A percentile compares a stretch with the other conserved stretches of the same genome.
Conservation (phyloP, 2,113 vertebrate genomes). For the Corythornis madagascariensis region DNA sequence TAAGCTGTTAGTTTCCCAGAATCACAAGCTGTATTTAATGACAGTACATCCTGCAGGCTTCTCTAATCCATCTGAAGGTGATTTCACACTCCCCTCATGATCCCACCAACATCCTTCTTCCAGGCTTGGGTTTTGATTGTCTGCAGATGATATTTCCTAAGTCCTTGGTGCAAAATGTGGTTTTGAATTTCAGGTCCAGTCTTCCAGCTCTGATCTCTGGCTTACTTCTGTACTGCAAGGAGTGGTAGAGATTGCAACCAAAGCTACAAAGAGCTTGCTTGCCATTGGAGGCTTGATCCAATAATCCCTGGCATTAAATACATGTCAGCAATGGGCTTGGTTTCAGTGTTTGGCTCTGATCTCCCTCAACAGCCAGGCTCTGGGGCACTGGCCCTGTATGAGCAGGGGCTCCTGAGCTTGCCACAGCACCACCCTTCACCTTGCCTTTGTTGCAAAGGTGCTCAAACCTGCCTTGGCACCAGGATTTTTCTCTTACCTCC, state of each 20-base stretch:
- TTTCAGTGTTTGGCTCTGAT: not conserved
- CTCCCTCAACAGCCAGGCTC: not conserved
- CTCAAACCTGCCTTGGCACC: not conserved
- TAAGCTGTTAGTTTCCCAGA: not conserved
- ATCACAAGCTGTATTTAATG: not conserved
- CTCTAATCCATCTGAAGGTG: not conserved
- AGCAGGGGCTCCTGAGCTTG: not conserved
- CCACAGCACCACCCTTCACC: not conserved
- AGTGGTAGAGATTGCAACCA: not conserved
- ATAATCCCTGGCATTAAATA: not conserved
- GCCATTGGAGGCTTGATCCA: not conserved
- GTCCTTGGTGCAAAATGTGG: not conserved
- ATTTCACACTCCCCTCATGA: not conserved
- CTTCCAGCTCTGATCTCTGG: not conserved
- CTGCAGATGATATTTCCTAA: not conserved
- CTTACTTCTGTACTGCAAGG: not conserved
- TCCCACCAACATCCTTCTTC: not conserved
- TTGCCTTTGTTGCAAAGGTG: not conserved
- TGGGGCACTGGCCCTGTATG: not conserved
- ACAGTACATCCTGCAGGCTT: not conserved
- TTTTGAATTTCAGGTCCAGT: not conserved
- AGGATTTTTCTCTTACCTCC: not conserved
- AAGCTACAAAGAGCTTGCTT: not conserved
- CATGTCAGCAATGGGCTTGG: not conserved
- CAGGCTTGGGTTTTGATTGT: not conserved